Percentiles rank a stretch among this genome's conserved stretches.
phyloP scores from a whole-genome alignment of 1,140 invertebrate genomes.

The Drosophila erecta region DNA sequence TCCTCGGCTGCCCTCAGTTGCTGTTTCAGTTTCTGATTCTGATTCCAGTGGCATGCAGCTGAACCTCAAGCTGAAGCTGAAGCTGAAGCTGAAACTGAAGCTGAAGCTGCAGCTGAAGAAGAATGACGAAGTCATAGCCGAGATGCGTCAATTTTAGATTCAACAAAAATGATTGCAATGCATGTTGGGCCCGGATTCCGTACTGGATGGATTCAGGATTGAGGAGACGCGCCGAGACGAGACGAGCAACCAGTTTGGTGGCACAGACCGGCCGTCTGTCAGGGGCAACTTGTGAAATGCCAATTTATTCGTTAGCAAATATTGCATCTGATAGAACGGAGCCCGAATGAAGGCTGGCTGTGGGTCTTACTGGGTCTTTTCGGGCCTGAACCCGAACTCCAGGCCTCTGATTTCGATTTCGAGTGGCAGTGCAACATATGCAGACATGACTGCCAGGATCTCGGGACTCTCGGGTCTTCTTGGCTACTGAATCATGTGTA shows the following conservation, averaged over 20 bases:
- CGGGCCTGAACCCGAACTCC: conserved; percentile 4
- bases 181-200: conserved; percentile 61
- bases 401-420: conserved; percentile 44
- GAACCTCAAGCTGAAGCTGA: background rate
- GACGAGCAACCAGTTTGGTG: conserved; percentile 30
- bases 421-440: conserved; percentile 80
- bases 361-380: conserved; percentile 8
- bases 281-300: conserved; percentile 81
- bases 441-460: conserved; percentile 69
- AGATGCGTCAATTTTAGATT: conserved; percentile 83
- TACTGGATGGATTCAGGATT: conserved; percentile 39
- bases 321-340: conserved; percentile 83
- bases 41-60: conserved; percentile 28
- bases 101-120: conserved; percentile 26
- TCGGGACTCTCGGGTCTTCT: conserved; percentile 45
- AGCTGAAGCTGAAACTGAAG: conserved; percentile 42
- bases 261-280: conserved; percentile 59
- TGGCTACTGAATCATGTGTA: conserved; percentile 84
- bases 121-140: conserved; percentile 82
- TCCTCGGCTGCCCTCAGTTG: conserved; percentile 15
- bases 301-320: conserved; percentile 84
- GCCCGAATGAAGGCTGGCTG: background rate
- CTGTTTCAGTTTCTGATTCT: conserved; percentile 2
- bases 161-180: conserved; percentile 83
- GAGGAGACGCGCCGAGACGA: conserved; percentile 7